Evolutionary conservation across 2,888 invertebrate species (phyloP).

Genomic region (Rhyacophila evoluta): DNA sequence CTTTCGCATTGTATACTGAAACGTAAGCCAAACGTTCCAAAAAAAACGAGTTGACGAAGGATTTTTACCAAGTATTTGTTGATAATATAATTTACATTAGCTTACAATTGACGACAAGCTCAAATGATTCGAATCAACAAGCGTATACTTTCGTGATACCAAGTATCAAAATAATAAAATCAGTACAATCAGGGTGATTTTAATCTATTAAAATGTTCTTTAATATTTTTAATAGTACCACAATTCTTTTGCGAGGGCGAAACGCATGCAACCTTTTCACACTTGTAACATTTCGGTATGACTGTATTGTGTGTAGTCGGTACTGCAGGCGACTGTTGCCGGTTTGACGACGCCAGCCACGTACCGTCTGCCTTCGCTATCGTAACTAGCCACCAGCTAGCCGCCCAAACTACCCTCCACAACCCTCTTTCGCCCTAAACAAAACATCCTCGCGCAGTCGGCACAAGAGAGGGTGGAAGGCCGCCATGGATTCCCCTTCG

Average conservation of each 20-base stretch:
- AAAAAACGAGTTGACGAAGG: no score
- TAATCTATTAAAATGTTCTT: no score
- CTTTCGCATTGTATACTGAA: no score
- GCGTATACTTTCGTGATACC: no score
- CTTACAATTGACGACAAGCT: no score
- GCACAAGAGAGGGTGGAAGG: not conserved
- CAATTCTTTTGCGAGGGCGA: not conserved
- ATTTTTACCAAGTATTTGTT: no score
- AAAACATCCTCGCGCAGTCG: not conserved
- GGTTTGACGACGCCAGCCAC: conserved; percentile 48
- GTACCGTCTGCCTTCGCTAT: conserved; percentile 40
- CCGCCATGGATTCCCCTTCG: conserved; percentile 1
- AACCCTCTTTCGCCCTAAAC: conserved; percentile 26
- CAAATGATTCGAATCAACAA: no score
- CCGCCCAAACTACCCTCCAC: conserved; percentile 28
- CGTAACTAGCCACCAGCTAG: conserved; percentile 30
- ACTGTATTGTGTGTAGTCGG: not conserved
- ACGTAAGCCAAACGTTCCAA: no score
- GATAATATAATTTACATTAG: no score
- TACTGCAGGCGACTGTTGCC: conserved; percentile 14
- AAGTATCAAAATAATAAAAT: no score
- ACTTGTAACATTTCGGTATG: not conserved
- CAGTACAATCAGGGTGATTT: no score
- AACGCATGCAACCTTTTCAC: not conserved
- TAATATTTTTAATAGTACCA: no score